Evolutionary conservation across 2,888 invertebrate species (phyloP).

Genomic region (Argyra leucocephala): DNA sequence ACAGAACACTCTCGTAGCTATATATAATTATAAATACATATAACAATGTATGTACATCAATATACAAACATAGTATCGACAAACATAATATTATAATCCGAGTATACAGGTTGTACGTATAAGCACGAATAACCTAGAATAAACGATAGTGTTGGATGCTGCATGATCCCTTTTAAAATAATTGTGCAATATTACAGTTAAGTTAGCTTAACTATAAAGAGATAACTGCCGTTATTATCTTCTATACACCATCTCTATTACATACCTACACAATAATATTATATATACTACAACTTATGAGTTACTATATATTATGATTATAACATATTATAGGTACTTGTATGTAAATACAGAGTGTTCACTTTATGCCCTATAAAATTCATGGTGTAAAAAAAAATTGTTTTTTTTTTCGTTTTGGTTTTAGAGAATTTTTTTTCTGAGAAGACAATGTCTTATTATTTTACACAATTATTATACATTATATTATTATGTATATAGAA

Average conservation of each 20-base stretch:
- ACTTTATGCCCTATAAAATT: slow-evolving; percentile 3
- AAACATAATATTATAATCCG: no score
- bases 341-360: background rate
- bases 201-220: slow-evolving; percentile 4
- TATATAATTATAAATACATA: no score
- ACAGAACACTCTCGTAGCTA: background rate
- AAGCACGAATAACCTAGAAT: background rate
- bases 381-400: background rate
- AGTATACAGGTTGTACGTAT: background rate
- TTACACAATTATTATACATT: no score
- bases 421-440: background rate
- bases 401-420: background rate
- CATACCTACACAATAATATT: background rate
- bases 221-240: no score
- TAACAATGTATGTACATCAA: background rate
- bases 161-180: slow-evolving; percentile 6
- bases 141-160: background rate
- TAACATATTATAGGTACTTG: background rate
- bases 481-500: no score
- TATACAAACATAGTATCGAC: no score
- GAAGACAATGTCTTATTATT: background rate
- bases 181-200: slow-evolving; percentile 3
- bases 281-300: background rate
- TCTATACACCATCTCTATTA: no score
- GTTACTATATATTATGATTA: background rate